A percentile compares a stretch with the other conserved stretches of the same genome.
Evolutionary conservation across 2,797 vertebrate species (phyloP).

Genomic region (Picus viridis): DNA sequence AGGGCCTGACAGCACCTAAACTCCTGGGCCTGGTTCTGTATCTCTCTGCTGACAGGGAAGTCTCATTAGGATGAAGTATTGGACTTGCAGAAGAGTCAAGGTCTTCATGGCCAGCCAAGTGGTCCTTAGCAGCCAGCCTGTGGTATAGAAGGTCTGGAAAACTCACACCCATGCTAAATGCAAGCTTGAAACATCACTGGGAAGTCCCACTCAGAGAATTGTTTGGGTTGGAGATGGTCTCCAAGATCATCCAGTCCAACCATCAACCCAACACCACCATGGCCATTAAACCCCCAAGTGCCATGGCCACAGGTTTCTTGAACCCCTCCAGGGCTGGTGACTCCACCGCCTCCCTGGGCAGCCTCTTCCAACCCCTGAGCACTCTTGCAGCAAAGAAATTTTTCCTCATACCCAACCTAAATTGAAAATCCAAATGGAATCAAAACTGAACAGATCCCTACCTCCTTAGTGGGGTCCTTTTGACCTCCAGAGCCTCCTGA

Average conservation of each 20-base stretch:
- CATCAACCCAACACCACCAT: no score
- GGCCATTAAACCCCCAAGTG: no score
- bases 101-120: neutral
- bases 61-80: slow-evolving; percentile 10
- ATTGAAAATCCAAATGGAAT: neutral
- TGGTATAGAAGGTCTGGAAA: neutral
- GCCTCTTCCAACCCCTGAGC: no score
- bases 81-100: neutral
- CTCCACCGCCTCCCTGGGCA: no score
- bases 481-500: neutral
- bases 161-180: neutral
- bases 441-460: neutral
- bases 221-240: no score
- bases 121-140: neutral
- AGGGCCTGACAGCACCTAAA: neutral
- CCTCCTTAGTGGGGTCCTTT: neutral
- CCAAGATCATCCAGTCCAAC: no score
- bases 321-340: no score
- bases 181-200: neutral
- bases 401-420: no score
- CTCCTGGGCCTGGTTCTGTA: neutral
- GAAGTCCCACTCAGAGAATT: neutral
- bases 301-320: no score
- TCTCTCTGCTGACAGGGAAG: slow-evolving; percentile 32
- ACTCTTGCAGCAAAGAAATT: no score